These are phyloP conservation scores for Platycnemis pennipes DNA, from an alignment of 2,888 invertebrate genomes.

Conservation along the genomic window DNA sequence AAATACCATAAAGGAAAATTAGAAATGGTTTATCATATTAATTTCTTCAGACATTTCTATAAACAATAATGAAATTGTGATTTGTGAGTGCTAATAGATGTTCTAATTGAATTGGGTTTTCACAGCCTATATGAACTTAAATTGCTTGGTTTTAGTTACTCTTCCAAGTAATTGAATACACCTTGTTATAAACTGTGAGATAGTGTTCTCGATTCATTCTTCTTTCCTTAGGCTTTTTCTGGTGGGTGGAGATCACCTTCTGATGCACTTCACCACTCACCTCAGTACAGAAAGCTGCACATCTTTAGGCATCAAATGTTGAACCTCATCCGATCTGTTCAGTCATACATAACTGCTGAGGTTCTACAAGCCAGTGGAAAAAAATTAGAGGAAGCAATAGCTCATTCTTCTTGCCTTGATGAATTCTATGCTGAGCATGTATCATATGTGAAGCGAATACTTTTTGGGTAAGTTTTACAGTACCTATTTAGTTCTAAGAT, in stretches of 20 bases:
- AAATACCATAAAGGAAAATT: too few species aligned
- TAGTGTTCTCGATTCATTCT: not conserved
- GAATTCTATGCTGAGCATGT: conserved; percentile 87
- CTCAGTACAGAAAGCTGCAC: conserved; percentile 87
- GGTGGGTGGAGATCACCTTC: not conserved
- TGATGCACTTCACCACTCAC: conserved; percentile 77
- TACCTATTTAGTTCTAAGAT: not conserved
- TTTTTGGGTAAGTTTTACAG: conserved; percentile 81
- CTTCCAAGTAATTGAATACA: not conserved
- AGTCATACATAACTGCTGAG: conserved; percentile 89
- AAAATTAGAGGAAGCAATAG: conserved; percentile 82
- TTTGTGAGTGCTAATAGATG: too few species aligned
- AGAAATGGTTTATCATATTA: too few species aligned
- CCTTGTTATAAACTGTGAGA: not conserved
- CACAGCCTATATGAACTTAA: too few species aligned
- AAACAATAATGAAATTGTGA: too few species aligned
- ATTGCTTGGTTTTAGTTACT: not conserved
- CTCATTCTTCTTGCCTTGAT: conserved; percentile 82
- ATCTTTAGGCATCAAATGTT: conserved; percentile 88
- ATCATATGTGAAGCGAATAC: conserved; percentile 87
- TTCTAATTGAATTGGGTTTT: too few species aligned
- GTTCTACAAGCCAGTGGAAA: conserved; percentile 87
- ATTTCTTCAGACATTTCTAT: too few species aligned
- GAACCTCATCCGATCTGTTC: conserved; percentile 87
- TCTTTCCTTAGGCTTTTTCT: not conserved